These are phyloP conservation scores for Eretmocerus hayati DNA, from an alignment of 2,888 invertebrate genomes.

Conservation along the genomic window DNA sequence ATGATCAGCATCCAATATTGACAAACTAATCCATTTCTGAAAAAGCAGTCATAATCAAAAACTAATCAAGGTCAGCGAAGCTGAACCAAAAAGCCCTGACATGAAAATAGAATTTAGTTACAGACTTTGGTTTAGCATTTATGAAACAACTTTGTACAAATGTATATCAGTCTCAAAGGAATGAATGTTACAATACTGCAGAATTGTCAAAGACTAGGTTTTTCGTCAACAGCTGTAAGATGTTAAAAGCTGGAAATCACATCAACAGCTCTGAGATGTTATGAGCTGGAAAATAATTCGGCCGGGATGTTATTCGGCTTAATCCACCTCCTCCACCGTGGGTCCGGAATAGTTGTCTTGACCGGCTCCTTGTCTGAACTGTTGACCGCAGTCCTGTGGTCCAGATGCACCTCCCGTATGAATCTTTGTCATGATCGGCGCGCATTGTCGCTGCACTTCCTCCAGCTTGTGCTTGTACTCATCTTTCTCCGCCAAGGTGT, in stretches of 20 bases:
- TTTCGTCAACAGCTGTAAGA: slow-evolving; percentile 12
- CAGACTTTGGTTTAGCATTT: slow-evolving; percentile 11
- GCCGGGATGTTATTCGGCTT: slow-evolving; percentile 24
- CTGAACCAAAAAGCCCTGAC: slow-evolving; percentile 24
- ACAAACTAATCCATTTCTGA: neutral
- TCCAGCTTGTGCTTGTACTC: slow-evolving; percentile 60
- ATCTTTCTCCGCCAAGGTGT: slow-evolving; percentile 59
- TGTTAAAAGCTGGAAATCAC: slow-evolving; percentile 14
- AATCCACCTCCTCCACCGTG: slow-evolving; percentile 68
- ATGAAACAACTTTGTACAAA: slow-evolving; percentile 23
- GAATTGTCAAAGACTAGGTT: neutral
- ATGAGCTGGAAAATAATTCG: slow-evolving; percentile 3
- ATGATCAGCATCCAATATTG: too few relatives aligned
- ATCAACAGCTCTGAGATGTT: slow-evolving; percentile 10
- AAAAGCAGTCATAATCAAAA: neutral
- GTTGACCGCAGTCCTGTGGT: slow-evolving; percentile 36
- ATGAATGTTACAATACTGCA: slow-evolving; percentile 6
- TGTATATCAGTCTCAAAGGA: slow-evolving; percentile 16
- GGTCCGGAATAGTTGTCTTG: slow-evolving; percentile 49
- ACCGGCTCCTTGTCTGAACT: slow-evolving; percentile 36
- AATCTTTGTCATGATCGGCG: slow-evolving; percentile 58
- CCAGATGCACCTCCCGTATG: slow-evolving; percentile 41
- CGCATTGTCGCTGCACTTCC: slow-evolving; percentile 49
- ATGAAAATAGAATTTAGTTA: slow-evolving; percentile 22
- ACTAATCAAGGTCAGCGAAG: slow-evolving; percentile 2